These are phyloP conservation scores for Steinernema hermaphroditum DNA, from an alignment of 2,888 invertebrate species.

Conservation along the genomic window DNA sequence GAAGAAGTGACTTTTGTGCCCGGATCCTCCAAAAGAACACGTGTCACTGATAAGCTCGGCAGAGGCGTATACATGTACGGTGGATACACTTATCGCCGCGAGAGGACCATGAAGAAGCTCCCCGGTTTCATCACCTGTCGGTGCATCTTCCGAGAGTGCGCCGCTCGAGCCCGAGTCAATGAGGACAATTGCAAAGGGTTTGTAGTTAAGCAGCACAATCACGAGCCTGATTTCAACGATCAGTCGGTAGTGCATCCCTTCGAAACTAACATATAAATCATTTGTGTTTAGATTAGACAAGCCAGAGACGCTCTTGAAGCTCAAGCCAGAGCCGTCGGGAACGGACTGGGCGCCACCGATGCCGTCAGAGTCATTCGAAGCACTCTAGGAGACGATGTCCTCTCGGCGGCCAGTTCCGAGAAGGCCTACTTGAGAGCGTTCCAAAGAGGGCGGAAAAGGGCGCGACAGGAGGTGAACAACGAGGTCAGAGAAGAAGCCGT, in stretches of 20 bases:
- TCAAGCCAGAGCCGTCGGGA: too few species aligned
- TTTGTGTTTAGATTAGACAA: too few species aligned
- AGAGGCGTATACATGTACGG: not conserved
- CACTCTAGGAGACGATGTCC: too few species aligned
- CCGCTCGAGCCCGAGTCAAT: not conserved
- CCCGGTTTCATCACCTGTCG: not conserved
- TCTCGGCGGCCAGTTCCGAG: too few species aligned
- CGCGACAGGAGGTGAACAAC: too few species aligned
- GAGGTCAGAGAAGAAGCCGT: too few species aligned
- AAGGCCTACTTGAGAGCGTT: too few species aligned
- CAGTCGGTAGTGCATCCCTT: not conserved
- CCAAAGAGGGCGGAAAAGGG: too few species aligned
- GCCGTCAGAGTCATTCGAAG: too few species aligned
- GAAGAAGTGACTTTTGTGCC: not conserved
- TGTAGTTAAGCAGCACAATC: not conserved
- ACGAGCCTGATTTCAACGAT: constrained; percentile 6
- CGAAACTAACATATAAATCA: too few species aligned
- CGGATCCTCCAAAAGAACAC: not conserved
- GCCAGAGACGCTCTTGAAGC: too few species aligned
- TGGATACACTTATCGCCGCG: not conserved
- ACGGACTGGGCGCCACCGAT: too few species aligned
- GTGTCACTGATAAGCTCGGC: not conserved
- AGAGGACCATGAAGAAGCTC: not conserved
- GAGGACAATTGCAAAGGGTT: not conserved
- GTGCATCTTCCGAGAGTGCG: not conserved